Base-by-base conservation (phyloP, 2,797 vertebrate species). In the Catostomus latipinnis region DNA sequence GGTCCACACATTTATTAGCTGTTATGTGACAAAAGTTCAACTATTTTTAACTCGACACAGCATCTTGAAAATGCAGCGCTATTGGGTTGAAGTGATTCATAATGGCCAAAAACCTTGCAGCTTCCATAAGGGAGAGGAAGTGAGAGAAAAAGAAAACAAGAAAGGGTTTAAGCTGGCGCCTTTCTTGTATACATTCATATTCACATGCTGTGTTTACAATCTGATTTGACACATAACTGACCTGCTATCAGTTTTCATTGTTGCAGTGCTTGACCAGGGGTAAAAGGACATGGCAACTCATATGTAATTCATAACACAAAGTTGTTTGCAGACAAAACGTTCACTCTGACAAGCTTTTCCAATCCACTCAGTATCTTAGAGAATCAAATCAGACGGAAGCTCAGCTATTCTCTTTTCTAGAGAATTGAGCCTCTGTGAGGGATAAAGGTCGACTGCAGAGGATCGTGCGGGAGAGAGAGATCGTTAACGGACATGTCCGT, bases 391-490 rank as follows among this genome's bases (percentile, higher is more conserved):
- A 80, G 77, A 80, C 45, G 18, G 52, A 60, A 73, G 61, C 43
- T 8, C 5, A 10, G 53, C 61, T 58, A 34, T 80, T 58, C 46
- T 57, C 62, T 70, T 73, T 66, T 80, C 70, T 67, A 58, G 78
- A 73, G 57, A 70, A 80, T 80, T 80, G 72, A 80, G 73, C 77
- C 77, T 67, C 70, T 45, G 50, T 18, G 16, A 18, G 16, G 16
- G 16, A 18, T 18, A 18, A 18, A 18, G 16, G 16, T 18, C 16
- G 16, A 54, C 76, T 72, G 70, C 70, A 5, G 8, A 67, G 61
- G 16, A 18, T 18, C 16, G 16, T 18, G 16, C 16, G 16, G 16
- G 16, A 18, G 16, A 18, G 16, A 18, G 16, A 18, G 16, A 18
- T 18, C 16, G 16, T 18, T 18, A 18, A 18, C 16, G 16, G 16